These are phyloP conservation scores for Cotesia glomerata DNA, from an alignment of 1,140 invertebrate species.

Conservation along the genomic window DNA sequence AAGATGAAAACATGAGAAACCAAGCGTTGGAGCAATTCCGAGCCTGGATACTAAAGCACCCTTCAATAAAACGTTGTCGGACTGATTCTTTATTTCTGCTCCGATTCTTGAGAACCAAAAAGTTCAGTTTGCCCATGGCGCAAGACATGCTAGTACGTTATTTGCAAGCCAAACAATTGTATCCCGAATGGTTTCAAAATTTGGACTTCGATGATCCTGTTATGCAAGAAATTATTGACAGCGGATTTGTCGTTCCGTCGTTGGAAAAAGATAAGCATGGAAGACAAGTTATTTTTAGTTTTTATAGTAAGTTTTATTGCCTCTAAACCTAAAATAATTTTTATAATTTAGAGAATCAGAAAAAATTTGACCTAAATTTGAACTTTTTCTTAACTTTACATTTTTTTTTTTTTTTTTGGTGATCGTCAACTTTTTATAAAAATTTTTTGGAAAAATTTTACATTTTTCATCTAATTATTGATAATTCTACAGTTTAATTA, in stretches of 20 bases:
- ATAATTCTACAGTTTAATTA: too few relatives aligned
- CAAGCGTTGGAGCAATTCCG: slow-evolving; percentile 75
- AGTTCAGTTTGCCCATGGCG: slow-evolving; percentile 83
- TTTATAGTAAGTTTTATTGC: too few relatives aligned
- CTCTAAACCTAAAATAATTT: too few relatives aligned
- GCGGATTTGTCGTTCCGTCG: slow-evolving; percentile 81
- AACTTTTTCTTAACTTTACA: too few relatives aligned
- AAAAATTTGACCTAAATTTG: too few relatives aligned
- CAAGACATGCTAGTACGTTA: slow-evolving; percentile 88
- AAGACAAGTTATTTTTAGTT: slow-evolving; percentile 73
- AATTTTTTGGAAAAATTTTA: too few relatives aligned
- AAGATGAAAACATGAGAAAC: slow-evolving; percentile 73
- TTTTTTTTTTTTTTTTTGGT: too few relatives aligned
- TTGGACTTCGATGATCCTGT: slow-evolving; percentile 75
- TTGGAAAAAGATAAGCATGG: slow-evolving; percentile 76
- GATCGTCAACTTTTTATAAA: too few relatives aligned
- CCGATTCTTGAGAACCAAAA: slow-evolving; percentile 83
- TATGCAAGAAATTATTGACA: slow-evolving; percentile 76
- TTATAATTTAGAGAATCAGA: too few relatives aligned
- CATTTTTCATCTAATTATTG: too few relatives aligned
- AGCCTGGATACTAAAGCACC: slow-evolving; percentile 79
- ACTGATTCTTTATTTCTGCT: slow-evolving; percentile 81
- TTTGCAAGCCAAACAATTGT: slow-evolving; percentile 78
- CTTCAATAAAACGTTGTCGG: slow-evolving; percentile 75
- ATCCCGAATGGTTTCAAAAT: slow-evolving; percentile 83